phyloP scores from a whole-genome alignment of 2,113 vertebrate genomes.

The Rostratula benghalensis region DNA sequence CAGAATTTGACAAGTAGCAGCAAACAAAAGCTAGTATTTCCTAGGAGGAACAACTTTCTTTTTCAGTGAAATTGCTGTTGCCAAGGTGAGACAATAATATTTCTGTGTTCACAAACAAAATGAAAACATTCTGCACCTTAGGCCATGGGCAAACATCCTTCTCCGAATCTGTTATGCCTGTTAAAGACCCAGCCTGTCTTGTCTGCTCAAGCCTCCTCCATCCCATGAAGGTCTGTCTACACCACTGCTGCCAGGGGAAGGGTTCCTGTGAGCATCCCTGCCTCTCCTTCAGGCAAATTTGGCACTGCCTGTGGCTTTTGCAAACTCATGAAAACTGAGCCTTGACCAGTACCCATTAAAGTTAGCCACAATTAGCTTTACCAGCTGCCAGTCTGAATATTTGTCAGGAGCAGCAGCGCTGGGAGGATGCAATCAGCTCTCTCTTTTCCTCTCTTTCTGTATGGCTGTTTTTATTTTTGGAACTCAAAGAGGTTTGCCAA shows the following conservation, averaged over 20 bases:
- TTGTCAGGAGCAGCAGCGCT: neutral
- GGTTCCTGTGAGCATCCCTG: neutral
- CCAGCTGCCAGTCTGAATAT: neutral
- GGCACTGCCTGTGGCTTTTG: neutral
- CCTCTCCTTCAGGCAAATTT: neutral
- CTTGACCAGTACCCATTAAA: accelerated
- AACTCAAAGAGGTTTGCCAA: neutral
- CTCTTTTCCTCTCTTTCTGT: neutral
- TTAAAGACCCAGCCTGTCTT: neutral
- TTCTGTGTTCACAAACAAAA: constrained; percentile 46
- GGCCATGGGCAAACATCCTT: neutral
- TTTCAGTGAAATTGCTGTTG: constrained; percentile 30
- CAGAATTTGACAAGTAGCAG: constrained; percentile 18
- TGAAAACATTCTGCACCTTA: constrained; percentile 6
- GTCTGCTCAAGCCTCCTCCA: neutral
- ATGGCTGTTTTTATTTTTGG: neutral
- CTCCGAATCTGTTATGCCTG: neutral
- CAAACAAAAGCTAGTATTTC: constrained; percentile 16
- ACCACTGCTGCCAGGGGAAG: neutral
- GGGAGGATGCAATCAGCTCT: neutral
- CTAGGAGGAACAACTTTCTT: neutral
- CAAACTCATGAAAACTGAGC: neutral
- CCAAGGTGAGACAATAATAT: constrained; percentile 35
- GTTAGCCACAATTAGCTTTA: neutral
- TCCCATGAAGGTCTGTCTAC: neutral